phyloP scores from a whole-genome alignment of 2,113 vertebrate species.

The Crotalus horridus region DNA sequence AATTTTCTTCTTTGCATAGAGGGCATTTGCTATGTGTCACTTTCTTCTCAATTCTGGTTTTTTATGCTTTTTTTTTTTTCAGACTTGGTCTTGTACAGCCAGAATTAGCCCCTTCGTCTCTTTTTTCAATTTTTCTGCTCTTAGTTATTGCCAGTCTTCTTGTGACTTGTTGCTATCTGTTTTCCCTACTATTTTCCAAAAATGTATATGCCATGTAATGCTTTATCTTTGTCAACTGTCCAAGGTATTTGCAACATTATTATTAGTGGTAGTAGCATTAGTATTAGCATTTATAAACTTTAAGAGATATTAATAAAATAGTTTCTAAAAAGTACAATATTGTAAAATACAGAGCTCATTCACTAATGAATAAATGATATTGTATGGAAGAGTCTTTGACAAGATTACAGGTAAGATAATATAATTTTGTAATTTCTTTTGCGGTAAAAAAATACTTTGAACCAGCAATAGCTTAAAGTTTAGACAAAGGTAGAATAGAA shows the following conservation, averaged over 20 bases:
- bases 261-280: background rate
- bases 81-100: too few relatives aligned
- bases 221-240: background rate
- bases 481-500: background rate
- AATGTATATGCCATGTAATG: too few relatives aligned
- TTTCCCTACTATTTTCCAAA: too few relatives aligned
- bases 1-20: too few relatives aligned
- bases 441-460: background rate
- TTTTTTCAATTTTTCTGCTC: too few relatives aligned
- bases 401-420: constrained; percentile 87
- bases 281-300: background rate
- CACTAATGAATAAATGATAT: constrained; percentile 77
- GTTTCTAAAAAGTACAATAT: constrained; percentile 84
- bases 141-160: too few relatives aligned
- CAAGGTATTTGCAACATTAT: background rate
- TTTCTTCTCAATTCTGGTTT: too few relatives aligned
- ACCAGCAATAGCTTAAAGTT: background rate
- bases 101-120: too few relatives aligned
- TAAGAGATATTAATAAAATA: background rate
- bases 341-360: constrained; percentile 87
- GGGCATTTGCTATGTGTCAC: too few relatives aligned
- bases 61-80: too few relatives aligned
- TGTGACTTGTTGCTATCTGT: too few relatives aligned
- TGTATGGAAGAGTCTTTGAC: constrained; percentile 90
- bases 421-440: background rate